Evolutionary conservation across 2,888 invertebrate species (phyloP).

Genomic region (Polydrusus pterygomalis): DNA sequence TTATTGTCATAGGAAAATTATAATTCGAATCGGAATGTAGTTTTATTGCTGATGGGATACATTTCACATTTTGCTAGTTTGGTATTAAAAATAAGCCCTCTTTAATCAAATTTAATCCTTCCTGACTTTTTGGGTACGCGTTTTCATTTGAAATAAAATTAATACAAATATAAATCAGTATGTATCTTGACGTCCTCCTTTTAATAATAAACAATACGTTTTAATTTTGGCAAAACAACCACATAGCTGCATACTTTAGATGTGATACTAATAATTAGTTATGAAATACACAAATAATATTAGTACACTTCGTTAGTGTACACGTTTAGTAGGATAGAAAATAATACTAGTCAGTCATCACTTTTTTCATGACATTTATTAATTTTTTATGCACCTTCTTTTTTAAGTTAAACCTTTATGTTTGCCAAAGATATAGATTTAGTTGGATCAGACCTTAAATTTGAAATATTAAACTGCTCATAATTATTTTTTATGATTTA

Average conservation of each 20-base stretch:
- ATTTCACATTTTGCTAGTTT: not conserved
- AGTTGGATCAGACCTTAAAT: not conserved
- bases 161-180: not conserved
- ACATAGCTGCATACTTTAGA: constrained; percentile 38
- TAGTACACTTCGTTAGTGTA: constrained; percentile 43
- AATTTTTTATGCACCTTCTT: not conserved
- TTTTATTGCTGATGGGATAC: too few species aligned
- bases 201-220: constrained; percentile 1
- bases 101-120: not conserved
- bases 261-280: constrained; percentile 34
- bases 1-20: too few species aligned
- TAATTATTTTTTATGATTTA: too few species aligned
- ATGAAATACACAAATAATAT: constrained; percentile 25
- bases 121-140: not conserved
- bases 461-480: too few species aligned
- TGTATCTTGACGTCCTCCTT: not conserved
- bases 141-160: not conserved
- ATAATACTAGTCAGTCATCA: constrained; percentile 53
- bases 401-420: not conserved
- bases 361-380: constrained; percentile 44
- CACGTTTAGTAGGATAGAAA: constrained; percentile 44
- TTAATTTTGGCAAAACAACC: constrained; percentile 40
- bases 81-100: not conserved
- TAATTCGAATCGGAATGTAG: not conserved
- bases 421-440: constrained; percentile 11